A percentile compares a stretch with the other conserved stretches of the same genome.
Evolutionary conservation across 1,140 invertebrate genomes (phyloP).

Genomic region (Sminthurinus signatus): DNA sequence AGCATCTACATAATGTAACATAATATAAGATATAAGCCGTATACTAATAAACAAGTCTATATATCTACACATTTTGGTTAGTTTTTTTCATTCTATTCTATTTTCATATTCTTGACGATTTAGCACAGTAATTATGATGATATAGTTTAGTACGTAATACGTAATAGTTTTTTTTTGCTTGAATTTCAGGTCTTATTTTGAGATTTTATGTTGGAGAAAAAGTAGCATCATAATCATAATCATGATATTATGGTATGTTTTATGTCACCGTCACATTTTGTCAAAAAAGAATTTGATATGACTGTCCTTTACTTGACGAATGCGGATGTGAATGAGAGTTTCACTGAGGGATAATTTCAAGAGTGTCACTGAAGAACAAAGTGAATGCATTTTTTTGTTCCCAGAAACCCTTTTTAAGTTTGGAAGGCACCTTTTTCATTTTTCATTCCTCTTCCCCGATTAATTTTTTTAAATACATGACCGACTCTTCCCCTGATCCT

Average conservation of each 20-base stretch:
- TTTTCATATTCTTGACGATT: no score
- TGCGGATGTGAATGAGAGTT: background rate
- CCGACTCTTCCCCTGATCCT: background rate
- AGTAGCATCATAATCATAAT: background rate
- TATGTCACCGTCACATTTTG: background rate
- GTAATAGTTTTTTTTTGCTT: no score
- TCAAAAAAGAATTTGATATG: background rate
- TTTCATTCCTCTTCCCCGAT: background rate
- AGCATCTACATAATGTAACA: no score
- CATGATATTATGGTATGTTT: background rate
- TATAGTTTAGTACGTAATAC: no score
- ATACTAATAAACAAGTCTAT: no score
- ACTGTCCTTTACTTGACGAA: background rate
- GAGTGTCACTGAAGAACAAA: constrained; percentile 1
- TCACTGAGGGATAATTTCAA: background rate
- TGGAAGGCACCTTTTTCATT: constrained; percentile 6
- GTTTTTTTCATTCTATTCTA: no score
- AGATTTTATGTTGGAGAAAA: background rate
- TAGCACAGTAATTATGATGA: no score
- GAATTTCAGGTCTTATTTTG: no score
- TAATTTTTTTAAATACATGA: no score
- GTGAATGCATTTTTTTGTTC: constrained; percentile 3
- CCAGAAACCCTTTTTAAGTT: constrained; percentile 4
- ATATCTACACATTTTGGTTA: no score
- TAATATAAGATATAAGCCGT: no score